Percentiles rank a stretch among this genome's conserved stretches.
Conservation (phyloP, 1,140 invertebrate genomes). For the Megalopta genalis region DNA sequence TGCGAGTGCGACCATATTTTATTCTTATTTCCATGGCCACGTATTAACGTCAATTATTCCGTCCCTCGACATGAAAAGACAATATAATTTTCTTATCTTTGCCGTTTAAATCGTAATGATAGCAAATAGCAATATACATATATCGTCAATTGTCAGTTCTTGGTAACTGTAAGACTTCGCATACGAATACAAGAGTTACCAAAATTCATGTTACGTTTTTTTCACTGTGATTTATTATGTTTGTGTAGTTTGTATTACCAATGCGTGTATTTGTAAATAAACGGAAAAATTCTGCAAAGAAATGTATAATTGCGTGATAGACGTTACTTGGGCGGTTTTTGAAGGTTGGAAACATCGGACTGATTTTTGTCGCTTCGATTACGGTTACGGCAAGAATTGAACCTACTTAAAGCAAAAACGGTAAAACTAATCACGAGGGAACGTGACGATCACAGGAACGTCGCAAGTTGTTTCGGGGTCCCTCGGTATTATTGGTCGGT, state of each 20-base stretch:
- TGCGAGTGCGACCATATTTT: no score
- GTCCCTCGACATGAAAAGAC: not conserved
- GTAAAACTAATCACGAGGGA: not conserved
- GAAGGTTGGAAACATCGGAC: not conserved
- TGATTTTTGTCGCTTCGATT: not conserved
- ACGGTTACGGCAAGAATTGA: not conserved
- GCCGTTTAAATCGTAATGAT: not conserved
- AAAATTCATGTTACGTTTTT: no score
- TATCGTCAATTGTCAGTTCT: no score
- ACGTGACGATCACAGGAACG: constrained; percentile 23
- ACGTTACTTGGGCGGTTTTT: not conserved
- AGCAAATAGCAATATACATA: not conserved
- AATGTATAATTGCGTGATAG: not conserved
- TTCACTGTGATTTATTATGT: no score
- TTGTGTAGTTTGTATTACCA: not conserved
- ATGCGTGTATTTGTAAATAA: not conserved
- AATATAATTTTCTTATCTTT: not conserved
- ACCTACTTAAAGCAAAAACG: not conserved
- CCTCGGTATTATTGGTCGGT: not conserved
- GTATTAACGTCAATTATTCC: not conserved
- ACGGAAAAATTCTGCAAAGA: no score
- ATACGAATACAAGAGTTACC: no score
- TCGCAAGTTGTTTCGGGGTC: not conserved
- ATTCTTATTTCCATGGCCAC: not conserved
- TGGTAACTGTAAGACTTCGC: no score